Percentiles rank a stretch among this genome's conserved stretches.
Evolutionary conservation across 1,140 invertebrate genomes (phyloP).

Genomic region (Elymnias hypermnestra): DNA sequence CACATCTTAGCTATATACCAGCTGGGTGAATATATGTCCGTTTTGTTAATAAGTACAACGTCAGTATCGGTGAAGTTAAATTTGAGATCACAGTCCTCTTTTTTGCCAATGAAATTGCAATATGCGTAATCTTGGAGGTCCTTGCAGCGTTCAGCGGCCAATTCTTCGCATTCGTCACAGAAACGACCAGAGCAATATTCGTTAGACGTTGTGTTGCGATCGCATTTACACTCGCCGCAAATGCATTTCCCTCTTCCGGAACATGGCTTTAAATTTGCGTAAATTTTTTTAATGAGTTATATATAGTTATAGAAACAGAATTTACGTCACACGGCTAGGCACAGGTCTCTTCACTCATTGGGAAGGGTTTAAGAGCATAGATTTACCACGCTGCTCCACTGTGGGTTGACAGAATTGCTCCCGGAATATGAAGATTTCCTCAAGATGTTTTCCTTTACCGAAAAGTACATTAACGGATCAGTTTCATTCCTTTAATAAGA

Average conservation of each 20-base stretch:
- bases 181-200: constrained; percentile 79
- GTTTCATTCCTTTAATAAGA: too few relatives aligned
- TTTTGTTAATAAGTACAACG: constrained; percentile 32
- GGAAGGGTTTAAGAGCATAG: too few relatives aligned
- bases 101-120: constrained; percentile 76
- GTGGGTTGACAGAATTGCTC: too few relatives aligned
- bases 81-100: constrained; percentile 72
- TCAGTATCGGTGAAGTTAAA: constrained; percentile 71
- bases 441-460: too few relatives aligned
- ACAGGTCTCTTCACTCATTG: too few relatives aligned
- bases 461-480: too few relatives aligned
- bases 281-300: not conserved
- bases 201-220: constrained; percentile 5
- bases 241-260: constrained; percentile 80
- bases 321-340: too few relatives aligned
- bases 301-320: too few relatives aligned
- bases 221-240: constrained; percentile 81
- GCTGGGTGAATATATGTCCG: constrained; percentile 31
- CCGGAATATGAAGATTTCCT: too few relatives aligned
- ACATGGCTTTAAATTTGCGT: constrained; percentile 67
- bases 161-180: constrained; percentile 81
- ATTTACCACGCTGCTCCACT: too few relatives aligned
- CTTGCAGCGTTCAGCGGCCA: constrained; percentile 77
- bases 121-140: constrained; percentile 86
- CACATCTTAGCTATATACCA: constrained; percentile 28